Evolutionary conservation across 2,797 vertebrate species (phyloP).

Genomic region (Clarias pachynema): DNA sequence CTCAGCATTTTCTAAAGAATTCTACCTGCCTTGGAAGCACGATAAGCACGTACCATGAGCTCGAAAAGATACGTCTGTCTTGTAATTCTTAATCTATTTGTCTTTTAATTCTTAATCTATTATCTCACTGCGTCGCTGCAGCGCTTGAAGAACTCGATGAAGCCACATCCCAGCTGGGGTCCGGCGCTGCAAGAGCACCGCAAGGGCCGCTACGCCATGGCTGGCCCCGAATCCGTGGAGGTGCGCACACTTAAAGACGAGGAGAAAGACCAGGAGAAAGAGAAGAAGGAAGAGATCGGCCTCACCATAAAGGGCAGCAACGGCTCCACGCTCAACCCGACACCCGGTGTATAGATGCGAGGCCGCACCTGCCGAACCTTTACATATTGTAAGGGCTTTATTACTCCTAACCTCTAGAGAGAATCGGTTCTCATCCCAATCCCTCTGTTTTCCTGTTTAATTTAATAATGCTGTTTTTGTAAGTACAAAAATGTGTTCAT

Average conservation of each 20-base stretch:
- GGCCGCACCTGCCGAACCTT: constrained; percentile 80
- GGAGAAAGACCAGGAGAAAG: constrained; percentile 71
- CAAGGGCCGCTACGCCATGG: constrained; percentile 86
- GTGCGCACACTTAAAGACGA: constrained; percentile 73
- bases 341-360: constrained; percentile 89
- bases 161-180: constrained; percentile 90
- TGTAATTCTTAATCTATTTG: not conserved
- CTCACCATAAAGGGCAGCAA: constrained; percentile 90
- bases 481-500: constrained; percentile 68
- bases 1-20: not conserved
- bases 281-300: constrained; percentile 82
- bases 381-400: constrained; percentile 87
- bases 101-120: not conserved
- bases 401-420: constrained; percentile 80
- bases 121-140: constrained; percentile 58
- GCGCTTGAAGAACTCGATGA: constrained; percentile 90
- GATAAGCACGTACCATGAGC: not conserved
- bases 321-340: constrained; percentile 89
- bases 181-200: constrained; percentile 91
- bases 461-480: constrained; percentile 75
- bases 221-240: constrained; percentile 74
- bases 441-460: constrained; percentile 68
- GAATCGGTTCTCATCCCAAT: constrained; percentile 73
- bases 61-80: not conserved
- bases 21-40: not conserved